These are phyloP conservation scores for Trisateles emortualis DNA, from an alignment of 2,888 invertebrate genomes.

Conservation along the genomic window DNA sequence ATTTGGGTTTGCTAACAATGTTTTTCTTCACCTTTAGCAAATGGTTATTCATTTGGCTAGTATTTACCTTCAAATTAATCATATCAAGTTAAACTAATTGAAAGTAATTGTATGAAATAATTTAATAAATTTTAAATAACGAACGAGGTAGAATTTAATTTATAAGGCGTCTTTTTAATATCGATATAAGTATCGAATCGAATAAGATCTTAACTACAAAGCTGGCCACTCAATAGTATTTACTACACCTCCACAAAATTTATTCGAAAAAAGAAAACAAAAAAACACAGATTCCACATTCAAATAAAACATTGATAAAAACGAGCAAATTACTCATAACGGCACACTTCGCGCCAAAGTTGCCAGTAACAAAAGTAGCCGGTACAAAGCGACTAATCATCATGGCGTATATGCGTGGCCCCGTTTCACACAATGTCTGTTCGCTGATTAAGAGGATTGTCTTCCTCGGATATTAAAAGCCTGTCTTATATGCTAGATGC, in stretches of 20 bases:
- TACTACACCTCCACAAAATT: neutral
- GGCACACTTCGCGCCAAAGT: conserved; percentile 56
- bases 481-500: conserved; percentile 69
- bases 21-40: too few relatives aligned
- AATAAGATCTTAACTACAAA: too few relatives aligned
- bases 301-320: conserved; percentile 44
- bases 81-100: too few relatives aligned
- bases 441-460: conserved; percentile 86
- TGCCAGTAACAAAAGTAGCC: conserved; percentile 73
- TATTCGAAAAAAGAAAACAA: conserved; percentile 7
- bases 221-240: neutral
- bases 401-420: conserved; percentile 81
- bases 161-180: too few relatives aligned
- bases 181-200: too few relatives aligned
- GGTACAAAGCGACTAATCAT: conserved; percentile 80
- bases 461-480: conserved; percentile 84
- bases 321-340: conserved; percentile 58
- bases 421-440: conserved; percentile 83
- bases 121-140: too few relatives aligned
- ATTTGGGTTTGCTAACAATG: too few relatives aligned
- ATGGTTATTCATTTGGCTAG: too few relatives aligned
- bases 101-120: too few relatives aligned
- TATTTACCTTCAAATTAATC: too few relatives aligned
- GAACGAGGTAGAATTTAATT: too few relatives aligned
- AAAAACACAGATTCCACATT: conserved; percentile 24